Evolutionary conservation across 2,113 vertebrate species (phyloP).

Genomic region (Colius striatus): DNA sequence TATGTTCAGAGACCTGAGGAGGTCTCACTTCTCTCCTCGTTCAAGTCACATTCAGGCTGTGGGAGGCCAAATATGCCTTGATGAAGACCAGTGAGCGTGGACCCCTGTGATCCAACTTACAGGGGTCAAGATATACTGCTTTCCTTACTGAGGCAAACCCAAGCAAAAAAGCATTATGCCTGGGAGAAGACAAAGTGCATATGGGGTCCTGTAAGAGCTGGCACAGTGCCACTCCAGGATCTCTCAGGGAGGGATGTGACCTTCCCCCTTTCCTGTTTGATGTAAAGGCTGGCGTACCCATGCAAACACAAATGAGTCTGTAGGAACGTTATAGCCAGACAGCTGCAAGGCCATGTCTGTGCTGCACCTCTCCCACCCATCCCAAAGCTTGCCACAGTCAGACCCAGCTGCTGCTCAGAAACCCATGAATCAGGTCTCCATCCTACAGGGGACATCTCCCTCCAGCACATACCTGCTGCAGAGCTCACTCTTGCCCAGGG

Average conservation of each 20-base stretch:
- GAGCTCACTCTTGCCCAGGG: not conserved
- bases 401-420: not conserved
- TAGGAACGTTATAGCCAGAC: not conserved
- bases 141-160: not conserved
- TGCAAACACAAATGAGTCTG: not conserved
- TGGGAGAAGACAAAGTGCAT: not conserved
- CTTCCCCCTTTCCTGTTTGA: not conserved
- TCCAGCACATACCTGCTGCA: not conserved
- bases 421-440: not conserved
- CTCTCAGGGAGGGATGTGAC: not conserved
- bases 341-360: not conserved
- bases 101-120: rapidly evolving
- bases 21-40: not conserved
- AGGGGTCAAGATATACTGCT: rapidly evolving
- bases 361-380: not conserved
- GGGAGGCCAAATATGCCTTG: not conserved
- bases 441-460: not conserved
- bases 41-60: not conserved
- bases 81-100: not conserved
- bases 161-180: not conserved
- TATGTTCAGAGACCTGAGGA: not conserved
- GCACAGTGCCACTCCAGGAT: not conserved
- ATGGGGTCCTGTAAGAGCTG: not conserved
- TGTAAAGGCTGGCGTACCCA: not conserved
- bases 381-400: not conserved